Evolutionary conservation across 2,797 vertebrate species (phyloP), one percentile per base, ranked within the genome.

Genomic region (Coendou prehensilis): DNA sequence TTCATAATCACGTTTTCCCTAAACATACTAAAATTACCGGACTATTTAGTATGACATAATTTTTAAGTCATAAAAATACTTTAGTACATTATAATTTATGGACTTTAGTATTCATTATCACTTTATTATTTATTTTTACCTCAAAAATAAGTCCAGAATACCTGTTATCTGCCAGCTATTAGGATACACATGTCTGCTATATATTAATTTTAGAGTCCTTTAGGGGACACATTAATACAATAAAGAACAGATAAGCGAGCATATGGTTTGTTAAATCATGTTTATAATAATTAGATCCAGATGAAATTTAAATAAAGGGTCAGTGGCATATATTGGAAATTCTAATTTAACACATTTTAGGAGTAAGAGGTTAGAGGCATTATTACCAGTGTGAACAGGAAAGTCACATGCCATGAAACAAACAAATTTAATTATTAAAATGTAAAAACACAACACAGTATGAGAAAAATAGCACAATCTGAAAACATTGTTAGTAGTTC

Each of bases 261-360:
- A 99, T 98, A 98, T 98, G 98, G 98, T 98, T 98, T 98, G 97
- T 97, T 98, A 98, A 98, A 89, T 98, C 86, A 69, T 98, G 95
- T 96, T 98, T 98, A 97, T 98, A 98, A 97, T 98, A 98, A 98
- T 98, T 98, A 97, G 89, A 97, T 97, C 85, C 85, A 97, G 94
- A 97, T 98, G 71, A 57, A 88, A 63, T 97, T 98, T 93, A 98
- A 96, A 98, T 97, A 97, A 97, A 97, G 64, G 96, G 97, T 98
- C 97, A 97, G 73, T 95, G 82, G 33, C 95, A 57, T 97, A 97
- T 93, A 80, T 97, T 93, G 87, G 80, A 98, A 75, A 95, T 83
- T 96, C 86, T 96, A 93, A 28, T 7, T 96, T 93, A 98, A 98
- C 97, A 94, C 26, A 54, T 0, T 90, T 97, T 97, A 95, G 88